phyloP scores from a whole-genome alignment of 2,888 invertebrate species.

The Erebia epiphron region DNA sequence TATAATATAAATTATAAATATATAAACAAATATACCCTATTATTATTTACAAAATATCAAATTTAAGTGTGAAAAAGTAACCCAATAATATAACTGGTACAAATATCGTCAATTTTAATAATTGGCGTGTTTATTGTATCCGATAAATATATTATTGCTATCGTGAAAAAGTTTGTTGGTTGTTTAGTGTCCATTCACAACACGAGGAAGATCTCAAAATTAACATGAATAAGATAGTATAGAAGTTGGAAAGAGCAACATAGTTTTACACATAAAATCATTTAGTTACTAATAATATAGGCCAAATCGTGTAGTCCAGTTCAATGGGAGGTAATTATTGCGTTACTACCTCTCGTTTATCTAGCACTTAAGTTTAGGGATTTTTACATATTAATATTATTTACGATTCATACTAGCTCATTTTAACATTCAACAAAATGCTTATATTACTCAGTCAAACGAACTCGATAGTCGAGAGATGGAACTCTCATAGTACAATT shows the following conservation, averaged over 20 bases:
- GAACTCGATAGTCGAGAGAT: conserved; percentile 25
- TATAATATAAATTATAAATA: conserved; percentile 71
- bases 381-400: conserved; percentile 24
- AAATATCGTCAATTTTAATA: too few species aligned
- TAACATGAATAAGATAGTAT: too few species aligned
- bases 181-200: background rate
- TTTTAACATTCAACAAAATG: conserved; percentile 44
- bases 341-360: background rate
- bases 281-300: background rate
- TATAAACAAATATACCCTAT: conserved; percentile 35
- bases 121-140: too few species aligned
- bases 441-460: conserved; percentile 53
- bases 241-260: too few species aligned
- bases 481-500: conserved; percentile 15
- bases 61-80: conserved; percentile 41
- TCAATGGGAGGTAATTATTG: background rate
- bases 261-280: too few species aligned
- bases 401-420: conserved; percentile 49
- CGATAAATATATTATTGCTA: too few species aligned
- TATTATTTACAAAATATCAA: conserved; percentile 49
- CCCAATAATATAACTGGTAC: background rate
- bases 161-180: too few species aligned
- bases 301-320: background rate
- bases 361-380: background rate
- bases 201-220: too few species aligned